phyloP scores from a whole-genome alignment of 1,140 invertebrate species.

The Caenorhabditis elegans region DNA sequence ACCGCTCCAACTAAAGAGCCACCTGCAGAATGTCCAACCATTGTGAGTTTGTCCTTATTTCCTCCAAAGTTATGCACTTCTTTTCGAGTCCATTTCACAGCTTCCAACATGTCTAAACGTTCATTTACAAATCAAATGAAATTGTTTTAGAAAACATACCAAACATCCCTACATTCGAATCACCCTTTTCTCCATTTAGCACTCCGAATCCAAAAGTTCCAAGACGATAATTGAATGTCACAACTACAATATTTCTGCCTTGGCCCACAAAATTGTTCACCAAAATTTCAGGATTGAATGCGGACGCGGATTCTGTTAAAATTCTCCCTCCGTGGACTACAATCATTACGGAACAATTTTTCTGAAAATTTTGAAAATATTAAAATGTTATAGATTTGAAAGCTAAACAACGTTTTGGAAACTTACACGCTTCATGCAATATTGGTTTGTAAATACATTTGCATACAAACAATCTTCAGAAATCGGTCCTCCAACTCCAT shows the following conservation, averaged over 20 bases:
- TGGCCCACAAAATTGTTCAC: conserved; percentile 39
- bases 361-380: not conserved
- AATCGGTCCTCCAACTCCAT: not conserved
- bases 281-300: conserved; percentile 23
- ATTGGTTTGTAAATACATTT: not conserved
- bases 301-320: not conserved
- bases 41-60: conserved; percentile 87
- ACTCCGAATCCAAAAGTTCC: conserved; percentile 35
- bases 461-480: conserved; percentile 24
- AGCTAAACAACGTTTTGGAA: too few relatives aligned
- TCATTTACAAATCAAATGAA: not conserved
- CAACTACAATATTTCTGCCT: conserved; percentile 32
- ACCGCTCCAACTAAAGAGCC: conserved; percentile 76
- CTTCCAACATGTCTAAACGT: not conserved
- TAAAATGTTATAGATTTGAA: too few relatives aligned
- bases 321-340: conserved; percentile 38
- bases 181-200: not conserved
- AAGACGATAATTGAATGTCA: conserved; percentile 35
- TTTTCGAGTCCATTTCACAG: conserved; percentile 74
- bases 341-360: conserved; percentile 36
- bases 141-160: not conserved
- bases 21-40: conserved; percentile 85
- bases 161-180: conserved; percentile 29
- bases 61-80: conserved; percentile 90
- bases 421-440: not conserved